Conservation (phyloP, 2,888 invertebrate species). For the Himalopsyche tibetana region DNA sequence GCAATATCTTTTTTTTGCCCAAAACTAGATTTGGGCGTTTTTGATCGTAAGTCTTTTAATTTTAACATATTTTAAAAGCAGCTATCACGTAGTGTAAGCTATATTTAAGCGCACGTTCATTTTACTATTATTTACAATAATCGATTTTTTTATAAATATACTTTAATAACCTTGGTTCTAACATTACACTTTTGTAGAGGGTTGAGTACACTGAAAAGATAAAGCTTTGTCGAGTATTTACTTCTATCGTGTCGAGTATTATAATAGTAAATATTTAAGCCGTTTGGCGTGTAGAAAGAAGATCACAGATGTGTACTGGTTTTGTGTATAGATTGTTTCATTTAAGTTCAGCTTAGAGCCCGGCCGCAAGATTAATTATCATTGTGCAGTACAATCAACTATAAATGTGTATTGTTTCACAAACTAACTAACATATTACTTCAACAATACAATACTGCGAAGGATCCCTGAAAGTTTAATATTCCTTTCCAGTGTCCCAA, state of each 20-base stretch:
- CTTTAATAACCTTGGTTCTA: neutral
- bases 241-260: neutral
- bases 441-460: neutral
- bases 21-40: too few relatives aligned
- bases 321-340: conserved; percentile 24
- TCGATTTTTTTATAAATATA: neutral
- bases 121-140: neutral
- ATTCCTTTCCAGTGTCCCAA: neutral
- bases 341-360: conserved; percentile 18
- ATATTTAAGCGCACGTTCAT: too few relatives aligned
- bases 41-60: too few relatives aligned
- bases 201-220: too few relatives aligned
- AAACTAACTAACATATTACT: conserved; percentile 1
- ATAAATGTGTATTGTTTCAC: conserved; percentile 37
- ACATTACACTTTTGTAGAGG: too few relatives aligned
- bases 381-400: conserved; percentile 32
- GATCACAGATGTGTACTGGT: neutral
- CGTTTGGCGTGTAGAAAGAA: neutral
- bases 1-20: too few relatives aligned
- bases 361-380: conserved; percentile 12
- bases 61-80: too few relatives aligned
- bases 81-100: too few relatives aligned
- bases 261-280: too few relatives aligned
- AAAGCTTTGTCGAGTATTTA: too few relatives aligned
- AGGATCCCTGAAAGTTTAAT: conserved; percentile 10